phyloP scores from a whole-genome alignment of 2,113 vertebrate species.

The Cavia porcellus region DNA sequence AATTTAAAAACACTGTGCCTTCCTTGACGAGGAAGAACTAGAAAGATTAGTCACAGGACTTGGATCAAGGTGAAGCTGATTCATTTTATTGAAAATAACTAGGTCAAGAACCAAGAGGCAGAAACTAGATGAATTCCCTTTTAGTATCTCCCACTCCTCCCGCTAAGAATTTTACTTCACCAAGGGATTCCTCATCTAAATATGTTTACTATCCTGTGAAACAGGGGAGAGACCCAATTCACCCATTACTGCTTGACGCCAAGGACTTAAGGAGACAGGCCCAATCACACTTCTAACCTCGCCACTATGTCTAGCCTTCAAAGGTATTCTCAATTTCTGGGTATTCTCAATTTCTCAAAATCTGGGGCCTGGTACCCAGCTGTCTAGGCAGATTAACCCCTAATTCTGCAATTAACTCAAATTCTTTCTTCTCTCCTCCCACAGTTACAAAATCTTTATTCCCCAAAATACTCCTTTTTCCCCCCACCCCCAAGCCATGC shows the following conservation, averaged over 20 bases:
- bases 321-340: conserved; percentile 25
- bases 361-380: neutral
- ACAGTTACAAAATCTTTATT: conserved; percentile 53
- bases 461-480: conserved; percentile 28
- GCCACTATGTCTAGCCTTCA: neutral
- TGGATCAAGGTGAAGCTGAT: conserved; percentile 67
- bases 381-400: neutral
- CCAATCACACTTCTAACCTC: neutral
- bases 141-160: neutral
- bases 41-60: conserved; percentile 8
- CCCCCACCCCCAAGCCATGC: neutral
- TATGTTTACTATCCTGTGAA: neutral
- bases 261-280: neutral
- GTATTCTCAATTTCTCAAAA: no score
- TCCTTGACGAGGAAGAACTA: conserved; percentile 21
- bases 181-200: neutral
- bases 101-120: conserved; percentile 67
- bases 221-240: neutral
- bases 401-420: conserved; percentile 35
- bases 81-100: conserved; percentile 63
- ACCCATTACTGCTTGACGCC: conserved; percentile 37
- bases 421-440: conserved; percentile 55
- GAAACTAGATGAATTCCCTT: conserved; percentile 49
- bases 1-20: conserved; percentile 53
- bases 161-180: neutral